These are phyloP conservation scores for Mycteria americana DNA, from an alignment of 2,797 vertebrate genomes.

Conservation along the genomic window DNA sequence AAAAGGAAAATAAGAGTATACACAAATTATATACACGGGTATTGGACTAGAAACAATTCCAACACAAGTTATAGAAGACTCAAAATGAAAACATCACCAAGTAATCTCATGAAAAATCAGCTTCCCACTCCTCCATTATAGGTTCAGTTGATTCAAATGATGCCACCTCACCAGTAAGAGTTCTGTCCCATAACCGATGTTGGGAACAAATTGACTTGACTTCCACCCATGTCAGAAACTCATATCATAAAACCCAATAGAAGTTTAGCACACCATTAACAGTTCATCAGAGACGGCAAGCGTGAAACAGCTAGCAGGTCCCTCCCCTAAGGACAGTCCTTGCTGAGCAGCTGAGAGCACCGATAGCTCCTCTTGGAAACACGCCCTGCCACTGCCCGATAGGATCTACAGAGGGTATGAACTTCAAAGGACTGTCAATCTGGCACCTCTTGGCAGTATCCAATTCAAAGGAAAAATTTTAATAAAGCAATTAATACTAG, in stretches of 20 bases:
- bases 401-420: rapidly evolving
- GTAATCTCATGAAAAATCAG: not conserved
- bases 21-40: not conserved
- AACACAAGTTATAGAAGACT: not conserved
- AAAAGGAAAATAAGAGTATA: not conserved
- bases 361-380: not conserved
- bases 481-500: not conserved
- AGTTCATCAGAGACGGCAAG: not conserved
- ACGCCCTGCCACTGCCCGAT: rapidly evolving
- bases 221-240: not conserved
- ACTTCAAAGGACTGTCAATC: not conserved
- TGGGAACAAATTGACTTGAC: not conserved
- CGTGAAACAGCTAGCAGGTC: not conserved
- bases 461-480: not conserved
- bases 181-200: rapidly evolving
- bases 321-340: not conserved
- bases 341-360: not conserved
- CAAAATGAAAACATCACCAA: not conserved
- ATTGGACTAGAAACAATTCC: not conserved
- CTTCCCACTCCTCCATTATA: not conserved
- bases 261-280: not conserved
- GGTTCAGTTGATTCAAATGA: not conserved
- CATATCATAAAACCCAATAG: rapidly evolving
- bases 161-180: not conserved
- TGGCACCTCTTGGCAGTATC: not conserved